Conservation (phyloP, 2,888 invertebrate species). For the Hydroisotoma schaefferi region DNA sequence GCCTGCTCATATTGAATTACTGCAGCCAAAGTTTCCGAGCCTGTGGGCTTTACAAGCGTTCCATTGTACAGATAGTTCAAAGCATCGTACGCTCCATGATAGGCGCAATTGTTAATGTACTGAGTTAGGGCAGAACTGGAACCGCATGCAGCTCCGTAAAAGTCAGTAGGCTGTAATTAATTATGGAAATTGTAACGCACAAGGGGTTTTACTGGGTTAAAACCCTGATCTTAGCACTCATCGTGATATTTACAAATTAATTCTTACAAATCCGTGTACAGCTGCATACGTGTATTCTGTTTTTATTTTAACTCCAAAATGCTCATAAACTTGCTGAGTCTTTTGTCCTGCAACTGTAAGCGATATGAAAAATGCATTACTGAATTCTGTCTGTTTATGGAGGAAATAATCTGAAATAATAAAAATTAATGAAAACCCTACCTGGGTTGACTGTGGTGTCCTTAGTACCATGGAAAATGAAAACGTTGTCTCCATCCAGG, state of each 20-base stretch:
- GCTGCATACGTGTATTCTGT: slow-evolving; percentile 29
- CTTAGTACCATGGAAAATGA: slow-evolving; percentile 50
- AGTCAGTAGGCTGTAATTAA: slow-evolving; percentile 49
- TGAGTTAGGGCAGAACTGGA: slow-evolving; percentile 21
- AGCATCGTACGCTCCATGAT: slow-evolving; percentile 50
- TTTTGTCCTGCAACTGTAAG: slow-evolving; percentile 34
- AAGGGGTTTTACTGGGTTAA: background rate
- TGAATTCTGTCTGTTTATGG: slow-evolving; percentile 45
- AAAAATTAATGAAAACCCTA: background rate
- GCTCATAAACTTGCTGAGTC: slow-evolving; percentile 34
- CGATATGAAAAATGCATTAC: background rate
- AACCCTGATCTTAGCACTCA: background rate
- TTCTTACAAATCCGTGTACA: slow-evolving; percentile 41
- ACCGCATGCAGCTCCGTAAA: slow-evolving; percentile 49
- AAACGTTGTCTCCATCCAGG: slow-evolving; percentile 50
- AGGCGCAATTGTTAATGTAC: slow-evolving; percentile 50
- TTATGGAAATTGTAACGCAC: background rate
- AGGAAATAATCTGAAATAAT: background rate
- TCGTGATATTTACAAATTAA: background rate
- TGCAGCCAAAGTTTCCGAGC: slow-evolving; percentile 8
- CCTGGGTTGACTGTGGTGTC: slow-evolving; percentile 50
- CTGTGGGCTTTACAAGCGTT: slow-evolving; percentile 34
- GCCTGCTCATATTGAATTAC: slow-evolving; percentile 44
- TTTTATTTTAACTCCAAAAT: slow-evolving; percentile 33
- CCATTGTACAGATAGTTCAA: slow-evolving; percentile 49